A percentile compares a stretch with the other conserved stretches of the same genome.
Evolutionary conservation across 1,140 invertebrate species (phyloP).

Genomic region (Eciton burchellii): DNA sequence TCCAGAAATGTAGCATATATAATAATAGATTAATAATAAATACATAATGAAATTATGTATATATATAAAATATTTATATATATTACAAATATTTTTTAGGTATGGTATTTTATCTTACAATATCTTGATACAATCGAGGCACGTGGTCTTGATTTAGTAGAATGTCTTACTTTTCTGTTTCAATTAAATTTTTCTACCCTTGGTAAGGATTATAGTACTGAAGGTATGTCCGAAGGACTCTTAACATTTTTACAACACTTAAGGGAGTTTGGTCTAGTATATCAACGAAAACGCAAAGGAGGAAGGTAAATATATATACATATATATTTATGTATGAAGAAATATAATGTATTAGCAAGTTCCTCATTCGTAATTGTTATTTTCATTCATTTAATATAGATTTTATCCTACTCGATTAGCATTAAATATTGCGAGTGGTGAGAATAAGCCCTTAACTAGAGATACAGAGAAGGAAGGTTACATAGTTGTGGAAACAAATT

Average conservation of each 20-base stretch:
- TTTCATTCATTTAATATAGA: constrained; percentile 70
- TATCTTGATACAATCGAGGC: constrained; percentile 97
- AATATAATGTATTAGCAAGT: no score
- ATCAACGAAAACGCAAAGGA: constrained; percentile 92
- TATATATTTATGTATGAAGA: neutral
- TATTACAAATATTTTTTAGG: constrained; percentile 78
- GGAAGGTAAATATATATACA: constrained; percentile 78
- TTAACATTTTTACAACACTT: constrained; percentile 97
- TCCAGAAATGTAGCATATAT: neutral
- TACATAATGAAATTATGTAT: no score
- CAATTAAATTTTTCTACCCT: constrained; percentile 98
- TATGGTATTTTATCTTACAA: constrained; percentile 99
- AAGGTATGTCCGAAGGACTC: constrained; percentile 95
- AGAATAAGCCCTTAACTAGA: constrained; percentile 85
- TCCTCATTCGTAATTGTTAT: no score
- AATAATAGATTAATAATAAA: no score
- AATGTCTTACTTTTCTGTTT: constrained; percentile 97
- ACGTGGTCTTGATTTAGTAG: constrained; percentile 93
- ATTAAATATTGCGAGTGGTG: constrained; percentile 93
- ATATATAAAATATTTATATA: no score
- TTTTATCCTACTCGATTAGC: constrained; percentile 98
- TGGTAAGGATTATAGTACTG: constrained; percentile 98
- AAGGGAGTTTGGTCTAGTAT: constrained; percentile 98
- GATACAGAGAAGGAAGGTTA: constrained; percentile 90
- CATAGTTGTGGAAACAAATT: constrained; percentile 98